phyloP scores from a whole-genome alignment of 2,113 vertebrate species.

The Indri indri region DNA sequence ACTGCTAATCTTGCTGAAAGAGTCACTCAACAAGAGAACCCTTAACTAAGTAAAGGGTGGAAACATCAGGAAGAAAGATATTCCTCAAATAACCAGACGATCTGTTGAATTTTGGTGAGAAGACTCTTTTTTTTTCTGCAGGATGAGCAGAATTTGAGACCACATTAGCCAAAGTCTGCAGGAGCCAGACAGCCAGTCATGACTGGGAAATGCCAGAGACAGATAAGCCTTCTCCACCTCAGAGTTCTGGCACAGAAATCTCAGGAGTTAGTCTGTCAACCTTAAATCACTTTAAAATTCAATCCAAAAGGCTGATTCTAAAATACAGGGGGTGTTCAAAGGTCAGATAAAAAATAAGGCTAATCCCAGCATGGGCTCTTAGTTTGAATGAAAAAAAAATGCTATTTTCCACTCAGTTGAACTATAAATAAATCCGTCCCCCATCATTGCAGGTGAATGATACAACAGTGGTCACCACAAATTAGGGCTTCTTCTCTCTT shows the following conservation, averaged over 20 bases:
- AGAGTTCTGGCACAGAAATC: background rate
- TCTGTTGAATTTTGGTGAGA: background rate
- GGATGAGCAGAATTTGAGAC: constrained; percentile 17
- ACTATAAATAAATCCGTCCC: constrained; percentile 57
- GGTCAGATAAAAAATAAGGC: constrained; percentile 28
- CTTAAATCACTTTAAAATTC: constrained; percentile 15
- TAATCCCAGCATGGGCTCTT: background rate
- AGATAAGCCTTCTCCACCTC: background rate
- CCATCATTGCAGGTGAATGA: constrained; percentile 73
- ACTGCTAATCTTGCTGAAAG: background rate
- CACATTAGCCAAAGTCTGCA: background rate
- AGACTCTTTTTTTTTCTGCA: background rate
- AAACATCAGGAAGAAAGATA: background rate
- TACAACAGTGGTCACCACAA: constrained; percentile 56
- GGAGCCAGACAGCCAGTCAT: background rate
- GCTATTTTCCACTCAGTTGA: background rate
- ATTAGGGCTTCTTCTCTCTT: constrained; percentile 64
- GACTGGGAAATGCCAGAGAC: background rate
- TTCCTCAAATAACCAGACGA: background rate
- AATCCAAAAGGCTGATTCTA: background rate
- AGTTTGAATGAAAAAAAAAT: constrained; percentile 27
- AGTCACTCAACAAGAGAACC: background rate
- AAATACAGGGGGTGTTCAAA: constrained; percentile 18
- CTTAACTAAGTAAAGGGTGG: background rate
- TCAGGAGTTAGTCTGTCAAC: background rate